These are phyloP conservation scores for Eclectus roratus DNA, from an alignment of 2,113 vertebrate genomes.

Conservation along the genomic window DNA sequence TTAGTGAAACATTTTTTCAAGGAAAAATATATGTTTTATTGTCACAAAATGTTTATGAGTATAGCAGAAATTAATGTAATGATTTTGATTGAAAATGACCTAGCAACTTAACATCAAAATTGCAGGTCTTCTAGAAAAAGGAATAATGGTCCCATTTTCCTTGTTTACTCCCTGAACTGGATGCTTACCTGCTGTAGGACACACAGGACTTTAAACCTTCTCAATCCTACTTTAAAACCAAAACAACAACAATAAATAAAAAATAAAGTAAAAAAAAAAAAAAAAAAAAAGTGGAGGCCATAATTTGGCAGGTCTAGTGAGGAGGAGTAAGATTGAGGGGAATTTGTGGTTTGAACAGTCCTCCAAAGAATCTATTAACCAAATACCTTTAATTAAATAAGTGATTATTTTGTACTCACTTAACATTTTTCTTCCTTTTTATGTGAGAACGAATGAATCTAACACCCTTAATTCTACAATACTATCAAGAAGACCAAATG, in stretches of 20 bases:
- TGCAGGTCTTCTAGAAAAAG: background rate
- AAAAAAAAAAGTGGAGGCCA: fast-evolving
- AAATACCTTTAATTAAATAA: background rate
- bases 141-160: background rate
- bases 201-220: background rate
- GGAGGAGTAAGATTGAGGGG: fast-evolving
- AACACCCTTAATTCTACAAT: background rate
- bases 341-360: background rate
- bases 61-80: background rate
- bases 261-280: background rate
- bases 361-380: background rate
- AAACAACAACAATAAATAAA: background rate
- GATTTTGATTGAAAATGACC: background rate
- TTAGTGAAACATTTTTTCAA: background rate
- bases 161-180: background rate
- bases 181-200: background rate
- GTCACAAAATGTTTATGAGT: background rate
- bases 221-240: background rate
- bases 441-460: background rate
- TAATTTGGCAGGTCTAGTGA: background rate
- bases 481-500: background rate
- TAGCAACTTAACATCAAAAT: background rate
- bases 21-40: background rate
- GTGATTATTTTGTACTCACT: background rate
- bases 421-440: background rate